Conservation (phyloP, 2,797 vertebrate species). For the Clamator glandarius region DNA sequence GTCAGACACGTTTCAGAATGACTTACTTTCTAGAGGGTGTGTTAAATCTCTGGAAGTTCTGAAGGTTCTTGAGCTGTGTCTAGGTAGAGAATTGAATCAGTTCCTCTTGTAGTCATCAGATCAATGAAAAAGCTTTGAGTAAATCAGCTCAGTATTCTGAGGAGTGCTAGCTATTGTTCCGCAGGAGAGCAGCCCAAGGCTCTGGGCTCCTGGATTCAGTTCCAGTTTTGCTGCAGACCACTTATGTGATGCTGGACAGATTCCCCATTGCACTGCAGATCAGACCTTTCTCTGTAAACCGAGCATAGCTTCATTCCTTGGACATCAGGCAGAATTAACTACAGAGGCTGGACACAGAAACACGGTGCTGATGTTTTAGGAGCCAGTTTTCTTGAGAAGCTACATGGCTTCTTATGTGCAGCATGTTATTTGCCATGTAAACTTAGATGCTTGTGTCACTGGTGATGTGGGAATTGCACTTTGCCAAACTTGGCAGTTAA, state of each 20-base stretch:
- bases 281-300: neutral
- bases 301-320: neutral
- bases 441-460: too few relatives aligned
- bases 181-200: neutral
- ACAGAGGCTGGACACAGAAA: neutral
- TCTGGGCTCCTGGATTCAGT: neutral
- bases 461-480: rapidly evolving
- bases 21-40: neutral
- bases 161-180: neutral
- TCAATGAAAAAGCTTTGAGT: neutral
- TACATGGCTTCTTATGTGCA: neutral
- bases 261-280: neutral
- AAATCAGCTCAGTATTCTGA: neutral
- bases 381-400: neutral
- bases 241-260: neutral
- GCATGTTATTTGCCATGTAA: neutral
- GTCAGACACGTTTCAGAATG: neutral
- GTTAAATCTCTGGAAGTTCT: neutral
- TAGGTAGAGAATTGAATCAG: neutral
- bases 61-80: neutral
- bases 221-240: neutral
- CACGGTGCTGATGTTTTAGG: rapidly evolving
- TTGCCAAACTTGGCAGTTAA: neutral
- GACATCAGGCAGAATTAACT: neutral
- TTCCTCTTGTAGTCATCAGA: neutral